phyloP scores from a whole-genome alignment of 2,888 invertebrate species.

The Harpalus rufipes region DNA sequence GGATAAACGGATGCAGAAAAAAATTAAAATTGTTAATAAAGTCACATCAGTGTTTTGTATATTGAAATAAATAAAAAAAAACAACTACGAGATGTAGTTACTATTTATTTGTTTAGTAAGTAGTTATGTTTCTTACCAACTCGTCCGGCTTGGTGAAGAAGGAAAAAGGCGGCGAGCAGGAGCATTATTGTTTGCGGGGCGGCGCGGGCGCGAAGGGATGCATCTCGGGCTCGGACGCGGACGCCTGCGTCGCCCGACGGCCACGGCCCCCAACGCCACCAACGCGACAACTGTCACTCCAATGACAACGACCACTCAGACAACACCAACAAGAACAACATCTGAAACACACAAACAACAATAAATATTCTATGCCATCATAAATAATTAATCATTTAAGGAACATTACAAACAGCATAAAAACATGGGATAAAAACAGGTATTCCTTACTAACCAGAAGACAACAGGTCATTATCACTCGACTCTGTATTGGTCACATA shows the following conservation, averaged over 20 bases:
- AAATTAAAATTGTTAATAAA: no score
- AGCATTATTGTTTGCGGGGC: constrained; percentile 60
- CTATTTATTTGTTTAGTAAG: no score
- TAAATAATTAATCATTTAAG: no score
- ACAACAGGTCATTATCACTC: no score
- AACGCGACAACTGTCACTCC: constrained; percentile 27
- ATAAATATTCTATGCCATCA: not conserved
- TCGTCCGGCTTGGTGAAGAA: constrained; percentile 81
- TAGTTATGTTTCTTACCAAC: constrained; percentile 78
- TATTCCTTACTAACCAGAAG: no score
- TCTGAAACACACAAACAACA: constrained; percentile 16
- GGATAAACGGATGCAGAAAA: no score
- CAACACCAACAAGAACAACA: not conserved
- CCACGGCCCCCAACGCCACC: constrained; percentile 18
- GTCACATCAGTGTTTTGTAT: no score
- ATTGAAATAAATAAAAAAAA: no score
- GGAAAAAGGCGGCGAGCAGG: constrained; percentile 76
- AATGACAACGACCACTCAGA: not conserved
- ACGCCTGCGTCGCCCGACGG: constrained; percentile 13
- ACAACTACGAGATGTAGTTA: no score
- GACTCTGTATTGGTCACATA: no score
- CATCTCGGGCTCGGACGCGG: constrained; percentile 44
- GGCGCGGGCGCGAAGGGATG: constrained; percentile 26
- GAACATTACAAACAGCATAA: no score
- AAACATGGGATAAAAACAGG: no score